Conservation (phyloP, 2,113 vertebrate species). For the Hypomesus transpacificus region DNA sequence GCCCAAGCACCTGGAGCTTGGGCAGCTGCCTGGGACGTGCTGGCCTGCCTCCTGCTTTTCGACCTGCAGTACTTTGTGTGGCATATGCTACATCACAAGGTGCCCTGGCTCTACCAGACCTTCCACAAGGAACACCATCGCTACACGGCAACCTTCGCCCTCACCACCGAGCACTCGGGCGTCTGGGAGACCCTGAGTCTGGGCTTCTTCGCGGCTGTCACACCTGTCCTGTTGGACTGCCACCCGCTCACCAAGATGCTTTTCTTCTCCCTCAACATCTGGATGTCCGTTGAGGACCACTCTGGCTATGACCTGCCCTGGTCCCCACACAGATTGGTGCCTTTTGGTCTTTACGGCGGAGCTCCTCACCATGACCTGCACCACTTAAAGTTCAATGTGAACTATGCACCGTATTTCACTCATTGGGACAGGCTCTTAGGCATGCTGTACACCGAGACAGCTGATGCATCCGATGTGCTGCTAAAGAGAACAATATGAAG, state of each 20-base stretch:
- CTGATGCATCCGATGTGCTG: background rate
- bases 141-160: conserved; percentile 75
- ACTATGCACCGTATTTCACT: conserved; percentile 89
- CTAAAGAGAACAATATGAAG: background rate
- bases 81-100: conserved; percentile 84
- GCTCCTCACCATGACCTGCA: conserved; percentile 83
- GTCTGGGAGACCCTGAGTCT: conserved; percentile 80
- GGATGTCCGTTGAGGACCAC: conserved; percentile 88
- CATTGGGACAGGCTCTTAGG: conserved; percentile 86
- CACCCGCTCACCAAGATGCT: conserved; percentile 81
- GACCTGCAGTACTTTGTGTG: conserved; percentile 83
- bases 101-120: conserved; percentile 83
- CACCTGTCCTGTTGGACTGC: conserved; percentile 71
- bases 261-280: conserved; percentile 82
- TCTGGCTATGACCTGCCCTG: conserved; percentile 85
- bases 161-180: conserved; percentile 79
- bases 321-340: conserved; percentile 81
- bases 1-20: conserved; percentile 66
- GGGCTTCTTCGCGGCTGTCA: conserved; percentile 74
- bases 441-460: conserved; percentile 51
- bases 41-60: conserved; percentile 80
- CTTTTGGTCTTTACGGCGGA: conserved; percentile 82
- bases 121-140: conserved; percentile 88
- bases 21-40: conserved; percentile 60
- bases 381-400: conserved; percentile 81